Conservation (phyloP, 2,888 invertebrate genomes). For the Pemphredon lugubris region DNA sequence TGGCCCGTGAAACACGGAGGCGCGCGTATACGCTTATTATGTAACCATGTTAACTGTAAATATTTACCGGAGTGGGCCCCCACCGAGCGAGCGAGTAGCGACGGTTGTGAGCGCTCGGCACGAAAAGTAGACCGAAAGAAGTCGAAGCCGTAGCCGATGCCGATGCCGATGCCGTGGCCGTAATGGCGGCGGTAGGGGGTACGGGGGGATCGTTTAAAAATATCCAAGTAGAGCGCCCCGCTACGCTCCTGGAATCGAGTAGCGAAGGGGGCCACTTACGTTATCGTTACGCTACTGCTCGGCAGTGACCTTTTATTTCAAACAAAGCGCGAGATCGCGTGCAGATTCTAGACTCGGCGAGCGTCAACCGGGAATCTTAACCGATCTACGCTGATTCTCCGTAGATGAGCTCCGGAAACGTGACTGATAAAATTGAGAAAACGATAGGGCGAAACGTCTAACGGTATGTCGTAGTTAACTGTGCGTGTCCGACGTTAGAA, state of each 20-base stretch:
- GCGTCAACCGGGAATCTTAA: too few species aligned
- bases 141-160: conserved; percentile 37
- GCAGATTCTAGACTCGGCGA: too few species aligned
- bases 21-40: conserved; percentile 69
- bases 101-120: conserved; percentile 49
- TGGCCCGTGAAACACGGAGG: conserved; percentile 51
- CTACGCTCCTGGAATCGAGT: conserved; percentile 57
- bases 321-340: background rate
- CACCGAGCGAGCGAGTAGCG: conserved; percentile 30
- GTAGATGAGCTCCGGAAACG: too few species aligned
- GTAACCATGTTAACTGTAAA: conserved; percentile 78
- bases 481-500: too few species aligned
- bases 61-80: conserved; percentile 72
- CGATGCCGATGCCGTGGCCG: conserved; percentile 28
- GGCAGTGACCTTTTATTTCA: conserved; percentile 1
- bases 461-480: too few species aligned
- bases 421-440: too few species aligned
- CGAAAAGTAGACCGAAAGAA: conserved; percentile 74
- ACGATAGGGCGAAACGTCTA: too few species aligned
- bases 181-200: conserved; percentile 48
- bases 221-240: conserved; percentile 74
- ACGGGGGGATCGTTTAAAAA: conserved; percentile 71
- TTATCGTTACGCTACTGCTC: conserved; percentile 18
- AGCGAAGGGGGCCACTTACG: too few species aligned
- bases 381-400: too few species aligned